These are phyloP conservation scores for Pituophis catenifer DNA, from an alignment of 2,113 vertebrate genomes.

Conservation along the genomic window DNA sequence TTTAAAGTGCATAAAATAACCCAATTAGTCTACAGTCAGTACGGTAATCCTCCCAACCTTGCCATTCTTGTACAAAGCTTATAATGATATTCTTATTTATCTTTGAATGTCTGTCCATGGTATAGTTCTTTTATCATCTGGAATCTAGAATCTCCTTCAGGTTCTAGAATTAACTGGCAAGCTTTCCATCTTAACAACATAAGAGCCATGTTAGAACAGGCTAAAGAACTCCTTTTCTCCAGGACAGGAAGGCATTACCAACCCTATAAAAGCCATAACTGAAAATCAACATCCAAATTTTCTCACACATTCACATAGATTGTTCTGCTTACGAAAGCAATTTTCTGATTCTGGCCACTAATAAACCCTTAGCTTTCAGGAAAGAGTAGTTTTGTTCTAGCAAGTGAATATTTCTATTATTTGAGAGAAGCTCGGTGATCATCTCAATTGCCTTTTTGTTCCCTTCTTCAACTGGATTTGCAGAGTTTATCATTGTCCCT, in stretches of 20 bases:
- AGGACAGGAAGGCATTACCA: neutral
- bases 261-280: neutral
- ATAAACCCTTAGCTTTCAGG: neutral
- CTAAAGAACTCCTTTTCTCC: neutral
- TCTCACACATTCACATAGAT: neutral
- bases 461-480: neutral
- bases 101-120: neutral
- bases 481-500: neutral
- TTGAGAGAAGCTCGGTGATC: neutral
- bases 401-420: neutral
- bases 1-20: neutral
- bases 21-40: neutral
- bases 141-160: neutral
- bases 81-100: neutral
- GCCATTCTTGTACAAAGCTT: neutral
- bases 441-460: neutral
- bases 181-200: neutral
- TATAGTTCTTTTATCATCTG: neutral
- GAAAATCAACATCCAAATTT: neutral
- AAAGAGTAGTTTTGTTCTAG: neutral
- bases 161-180: neutral
- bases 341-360: neutral
- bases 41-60: neutral
- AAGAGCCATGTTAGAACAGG: neutral
- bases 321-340: neutral